Percentiles rank a stretch among this genome's conserved stretches.
Conservation (phyloP, 2,797 vertebrate genomes). For the Micromesistius poutassou region DNA sequence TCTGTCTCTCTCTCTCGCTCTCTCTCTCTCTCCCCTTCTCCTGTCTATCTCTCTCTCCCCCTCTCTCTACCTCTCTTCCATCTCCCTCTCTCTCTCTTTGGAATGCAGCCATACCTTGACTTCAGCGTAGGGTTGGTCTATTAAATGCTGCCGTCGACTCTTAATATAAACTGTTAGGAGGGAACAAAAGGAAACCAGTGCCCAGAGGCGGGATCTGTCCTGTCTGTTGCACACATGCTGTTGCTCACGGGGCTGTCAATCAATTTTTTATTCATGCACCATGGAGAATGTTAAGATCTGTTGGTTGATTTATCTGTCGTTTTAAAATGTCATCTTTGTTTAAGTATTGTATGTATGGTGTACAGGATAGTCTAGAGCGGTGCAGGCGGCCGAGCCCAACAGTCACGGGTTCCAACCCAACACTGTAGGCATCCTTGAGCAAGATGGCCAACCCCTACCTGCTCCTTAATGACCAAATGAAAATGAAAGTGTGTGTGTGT, state of each 20-base stretch:
- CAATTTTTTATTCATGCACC: neutral
- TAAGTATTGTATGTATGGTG: neutral
- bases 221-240: neutral
- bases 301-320: neutral
- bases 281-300: neutral
- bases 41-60: no score
- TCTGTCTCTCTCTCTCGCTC: neutral
- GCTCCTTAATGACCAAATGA: neutral
- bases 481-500: no score
- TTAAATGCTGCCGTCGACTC: neutral
- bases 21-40: neutral
- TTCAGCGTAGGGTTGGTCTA: no score
- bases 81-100: neutral
- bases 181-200: neutral
- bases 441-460: neutral
- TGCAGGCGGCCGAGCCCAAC: no score
- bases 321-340: neutral
- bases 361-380: neutral
- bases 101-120: conserved; percentile 19
- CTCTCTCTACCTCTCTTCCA: neutral
- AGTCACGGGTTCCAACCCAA: neutral
- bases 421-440: neutral
- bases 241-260: neutral
- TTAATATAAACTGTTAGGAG: conserved; percentile 1
- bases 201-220: neutral